These are phyloP conservation scores for Caenorhabditis afra DNA, from an alignment of 2,888 invertebrate genomes.

Conservation along the genomic window DNA sequence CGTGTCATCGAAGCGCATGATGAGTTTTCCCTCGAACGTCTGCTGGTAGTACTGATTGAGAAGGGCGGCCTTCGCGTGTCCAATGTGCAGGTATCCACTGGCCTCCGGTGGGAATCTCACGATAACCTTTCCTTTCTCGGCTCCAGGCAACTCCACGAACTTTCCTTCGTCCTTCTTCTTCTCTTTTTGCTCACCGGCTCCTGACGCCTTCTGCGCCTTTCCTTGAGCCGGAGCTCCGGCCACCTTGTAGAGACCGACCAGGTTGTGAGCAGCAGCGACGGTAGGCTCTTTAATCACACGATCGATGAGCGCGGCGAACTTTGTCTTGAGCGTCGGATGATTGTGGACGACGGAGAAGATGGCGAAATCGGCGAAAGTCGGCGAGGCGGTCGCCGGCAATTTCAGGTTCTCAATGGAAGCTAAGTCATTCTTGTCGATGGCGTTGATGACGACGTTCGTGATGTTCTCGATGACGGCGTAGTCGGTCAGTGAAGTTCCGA, in stretches of 20 bases:
- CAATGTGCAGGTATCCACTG: constrained; percentile 96
- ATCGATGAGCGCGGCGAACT: constrained; percentile 62
- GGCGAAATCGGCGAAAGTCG: constrained; percentile 71
- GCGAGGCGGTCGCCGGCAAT: not conserved
- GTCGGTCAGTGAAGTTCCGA: constrained; percentile 63
- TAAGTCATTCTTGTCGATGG: constrained; percentile 49
- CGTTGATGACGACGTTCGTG: constrained; percentile 50
- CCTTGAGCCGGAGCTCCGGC: constrained; percentile 18
- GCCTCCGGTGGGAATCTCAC: constrained; percentile 99
- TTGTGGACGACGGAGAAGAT: constrained; percentile 67
- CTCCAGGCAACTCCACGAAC: constrained; percentile 95
- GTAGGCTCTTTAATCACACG: constrained; percentile 62
- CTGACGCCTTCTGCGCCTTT: constrained; percentile 1
- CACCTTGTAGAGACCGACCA: constrained; percentile 63
- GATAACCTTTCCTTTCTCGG: constrained; percentile 96
- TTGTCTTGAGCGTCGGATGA: constrained; percentile 62
- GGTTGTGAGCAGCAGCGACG: constrained; percentile 61
- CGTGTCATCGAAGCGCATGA: constrained; percentile 99
- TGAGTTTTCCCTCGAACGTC: constrained; percentile 92
- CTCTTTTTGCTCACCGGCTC: constrained; percentile 44
- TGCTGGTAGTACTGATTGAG: constrained; percentile 97
- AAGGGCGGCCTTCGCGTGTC: constrained; percentile 98
- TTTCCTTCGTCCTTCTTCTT: constrained; percentile 90
- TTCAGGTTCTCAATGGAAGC: constrained; percentile 3
- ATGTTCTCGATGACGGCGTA: constrained; percentile 64